Conservation (phyloP, 64 coral and sea anemone genomes). For the Montipora cactus region DNA sequence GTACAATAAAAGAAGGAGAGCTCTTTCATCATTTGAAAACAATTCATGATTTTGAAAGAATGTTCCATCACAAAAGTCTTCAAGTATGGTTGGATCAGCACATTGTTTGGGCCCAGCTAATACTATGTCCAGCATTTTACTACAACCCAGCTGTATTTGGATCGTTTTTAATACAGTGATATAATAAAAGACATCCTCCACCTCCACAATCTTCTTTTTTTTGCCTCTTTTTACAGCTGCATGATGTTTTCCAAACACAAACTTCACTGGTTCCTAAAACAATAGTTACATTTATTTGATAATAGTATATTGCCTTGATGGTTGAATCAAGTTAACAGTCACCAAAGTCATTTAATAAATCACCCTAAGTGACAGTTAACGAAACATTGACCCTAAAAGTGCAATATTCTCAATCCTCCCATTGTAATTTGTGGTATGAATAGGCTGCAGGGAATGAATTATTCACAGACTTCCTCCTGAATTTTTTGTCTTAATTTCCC, state of each 20-base stretch:
- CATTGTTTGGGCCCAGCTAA: neutral
- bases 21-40: neutral
- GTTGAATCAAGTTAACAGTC: neutral
- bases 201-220: slow-evolving; percentile 44
- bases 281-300: neutral
- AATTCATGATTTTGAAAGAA: neutral
- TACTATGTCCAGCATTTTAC: slow-evolving; percentile 22
- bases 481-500: too few relatives aligned
- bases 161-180: slow-evolving; percentile 38
- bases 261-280: neutral
- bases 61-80: slow-evolving; percentile 34
- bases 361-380: neutral
- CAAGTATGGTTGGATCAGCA: neutral
- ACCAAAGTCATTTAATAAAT: neutral
- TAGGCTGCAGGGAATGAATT: too few relatives aligned
- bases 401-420: too few relatives aligned
- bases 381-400: neutral
- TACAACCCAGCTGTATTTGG: slow-evolving; percentile 26
- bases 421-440: too few relatives aligned
- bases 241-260: neutral
- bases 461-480: too few relatives aligned
- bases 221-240: neutral
- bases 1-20: slow-evolving; percentile 27
- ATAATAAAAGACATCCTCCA: slow-evolving; percentile 53
- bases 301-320: neutral